Percentiles rank a stretch among this genome's conserved stretches.
phyloP scores from a whole-genome alignment of 2,113 vertebrate genomes.

The Pandion haliaetus region DNA sequence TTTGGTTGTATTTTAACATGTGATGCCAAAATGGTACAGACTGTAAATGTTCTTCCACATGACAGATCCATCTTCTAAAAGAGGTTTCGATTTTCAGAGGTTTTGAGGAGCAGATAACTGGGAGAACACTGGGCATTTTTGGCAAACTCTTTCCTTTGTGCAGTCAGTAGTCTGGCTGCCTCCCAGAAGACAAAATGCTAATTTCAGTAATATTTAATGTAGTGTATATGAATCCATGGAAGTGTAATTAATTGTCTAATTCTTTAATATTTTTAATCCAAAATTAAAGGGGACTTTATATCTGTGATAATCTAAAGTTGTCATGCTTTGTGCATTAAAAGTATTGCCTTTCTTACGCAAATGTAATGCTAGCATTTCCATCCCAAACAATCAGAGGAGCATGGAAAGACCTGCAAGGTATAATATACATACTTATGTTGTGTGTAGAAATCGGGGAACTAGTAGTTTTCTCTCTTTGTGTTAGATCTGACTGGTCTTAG shows the following conservation, averaged over 20 bases:
- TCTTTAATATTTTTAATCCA: conserved; percentile 38
- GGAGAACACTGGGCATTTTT: neutral
- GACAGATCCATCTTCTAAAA: neutral
- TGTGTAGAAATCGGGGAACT: conserved; percentile 69
- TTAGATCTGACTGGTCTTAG: conserved; percentile 58
- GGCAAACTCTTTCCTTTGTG: neutral
- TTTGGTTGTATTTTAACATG: neutral
- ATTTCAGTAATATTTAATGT: conserved; percentile 23
- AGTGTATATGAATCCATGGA: conserved; percentile 25
- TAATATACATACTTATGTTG: conserved; percentile 69
- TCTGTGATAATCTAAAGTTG: conserved; percentile 41
- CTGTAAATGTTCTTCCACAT: neutral
- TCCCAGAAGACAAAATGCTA: neutral
- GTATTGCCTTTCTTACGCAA: conserved; percentile 67
- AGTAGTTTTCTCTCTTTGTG: conserved; percentile 56
- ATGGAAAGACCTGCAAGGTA: conserved; percentile 79
- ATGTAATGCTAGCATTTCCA: conserved; percentile 76
- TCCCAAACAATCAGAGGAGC: conserved; percentile 78
- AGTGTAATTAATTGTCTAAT: conserved; percentile 39
- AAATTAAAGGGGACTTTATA: conserved; percentile 23
- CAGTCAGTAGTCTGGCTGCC: neutral
- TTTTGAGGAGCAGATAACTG: neutral
- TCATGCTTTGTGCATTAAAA: conserved; percentile 67
- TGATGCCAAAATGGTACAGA: neutral
- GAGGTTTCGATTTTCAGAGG: conserved; percentile 3